phyloP scores from a whole-genome alignment of 2,113 vertebrate species.

The Gallinago paraguaiae region DNA sequence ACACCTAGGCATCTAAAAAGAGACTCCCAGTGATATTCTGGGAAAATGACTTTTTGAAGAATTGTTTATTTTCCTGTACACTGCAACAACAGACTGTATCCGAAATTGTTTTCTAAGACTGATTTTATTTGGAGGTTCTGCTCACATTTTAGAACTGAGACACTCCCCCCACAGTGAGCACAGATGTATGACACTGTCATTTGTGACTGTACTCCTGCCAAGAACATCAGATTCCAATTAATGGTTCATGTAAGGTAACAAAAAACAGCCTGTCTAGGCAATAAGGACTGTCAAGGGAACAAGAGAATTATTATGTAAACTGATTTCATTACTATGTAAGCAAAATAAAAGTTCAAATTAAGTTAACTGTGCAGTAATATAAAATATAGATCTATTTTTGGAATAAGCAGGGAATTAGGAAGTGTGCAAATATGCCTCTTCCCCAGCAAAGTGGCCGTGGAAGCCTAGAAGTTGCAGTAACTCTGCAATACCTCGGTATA shows the following conservation, averaged over 20 bases:
- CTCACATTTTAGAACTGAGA: neutral
- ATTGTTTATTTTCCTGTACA: neutral
- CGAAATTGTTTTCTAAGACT: neutral
- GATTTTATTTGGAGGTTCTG: neutral
- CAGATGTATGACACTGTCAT: constrained; percentile 69
- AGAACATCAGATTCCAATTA: constrained; percentile 76
- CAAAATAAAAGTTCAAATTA: constrained; percentile 66
- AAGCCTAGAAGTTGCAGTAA: neutral
- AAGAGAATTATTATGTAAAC: constrained; percentile 60
- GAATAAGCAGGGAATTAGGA: constrained; percentile 11
- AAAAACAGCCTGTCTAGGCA: constrained; percentile 54
- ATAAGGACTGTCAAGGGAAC: constrained; percentile 44
- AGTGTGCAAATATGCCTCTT: neutral
- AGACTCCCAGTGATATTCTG: neutral
- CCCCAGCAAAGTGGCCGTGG: neutral
- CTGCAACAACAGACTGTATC: neutral
- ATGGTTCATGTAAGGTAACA: constrained; percentile 77
- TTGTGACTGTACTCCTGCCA: constrained; percentile 71
- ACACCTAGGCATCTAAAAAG: neutral
- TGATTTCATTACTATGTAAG: constrained; percentile 61
- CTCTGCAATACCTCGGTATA: neutral
- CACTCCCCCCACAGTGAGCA: constrained; percentile 42
- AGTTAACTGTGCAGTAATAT: constrained; percentile 18
- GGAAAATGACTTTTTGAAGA: neutral
- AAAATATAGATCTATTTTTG: constrained; percentile 44